Base-by-base conservation (phyloP, 2,888 invertebrate species). In the Eurytoma californica region DNA sequence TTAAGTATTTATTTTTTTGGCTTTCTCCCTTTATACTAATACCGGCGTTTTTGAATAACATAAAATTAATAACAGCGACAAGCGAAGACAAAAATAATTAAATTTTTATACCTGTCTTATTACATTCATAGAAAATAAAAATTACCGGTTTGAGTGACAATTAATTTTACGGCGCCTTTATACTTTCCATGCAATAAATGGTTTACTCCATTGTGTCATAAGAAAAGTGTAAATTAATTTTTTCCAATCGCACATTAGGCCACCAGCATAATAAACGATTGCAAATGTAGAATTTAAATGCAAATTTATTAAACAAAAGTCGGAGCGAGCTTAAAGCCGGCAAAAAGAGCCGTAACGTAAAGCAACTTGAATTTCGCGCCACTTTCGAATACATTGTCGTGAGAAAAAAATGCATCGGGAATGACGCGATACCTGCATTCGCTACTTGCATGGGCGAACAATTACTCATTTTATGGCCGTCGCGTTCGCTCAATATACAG, bases 1-100 rank as follows among this genome's bases (percentile, higher is more conserved):
- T 65, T 14, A 65, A 55, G n/a, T 12, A 18, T 39, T 55, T 55
- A 55, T 13, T 69, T 53, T 61, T 49, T 13, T 13, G 28, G 55
- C 70, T 70, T 76, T 65, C 70, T 49, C 76, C 13, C n/a, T 39
- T 39, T 39, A 39, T 9, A 7, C 4, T 7, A 39, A 39, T 9
- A 9, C 9, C 7, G 39, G 9, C 39, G 9, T 39, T 9, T 39
- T 39, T 9, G 39, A 39, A 9, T 9, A 9, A 69, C 60, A 16
- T 60, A 30, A 47, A 20, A 24, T 16, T 24, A 24, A 14, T 70
- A 28, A 3, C 5, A 16, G 20, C 12, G 28, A 61, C 5, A 39
- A 24, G 28, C 24, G 20, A 18, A 24, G 14, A 12, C 12, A 20
- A 9, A 20, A 60, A 13, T 24, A 60, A 60, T 14, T 24, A 18